These are phyloP conservation scores for Lepetodrilus schrolli DNA, from an alignment of 2,888 invertebrate species.

Conservation along the genomic window DNA sequence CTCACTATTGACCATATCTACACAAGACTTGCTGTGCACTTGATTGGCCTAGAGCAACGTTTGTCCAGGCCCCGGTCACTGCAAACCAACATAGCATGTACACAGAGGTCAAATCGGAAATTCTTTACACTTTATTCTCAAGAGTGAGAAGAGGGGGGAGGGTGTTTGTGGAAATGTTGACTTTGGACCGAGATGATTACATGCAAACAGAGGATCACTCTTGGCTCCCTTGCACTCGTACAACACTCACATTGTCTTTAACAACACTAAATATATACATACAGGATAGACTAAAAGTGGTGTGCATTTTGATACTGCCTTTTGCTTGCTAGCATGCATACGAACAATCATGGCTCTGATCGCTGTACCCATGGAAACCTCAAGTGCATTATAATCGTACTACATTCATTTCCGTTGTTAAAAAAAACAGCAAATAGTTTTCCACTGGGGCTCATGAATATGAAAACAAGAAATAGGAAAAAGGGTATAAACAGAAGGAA, in stretches of 20 bases:
- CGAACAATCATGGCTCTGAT: not conserved
- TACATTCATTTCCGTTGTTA: not conserved
- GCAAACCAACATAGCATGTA: not conserved
- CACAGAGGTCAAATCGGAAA: not conserved
- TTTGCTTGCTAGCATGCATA: not conserved
- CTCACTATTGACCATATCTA: too few species aligned
- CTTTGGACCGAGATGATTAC: not conserved
- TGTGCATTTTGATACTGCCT: not conserved
- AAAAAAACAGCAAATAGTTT: not conserved
- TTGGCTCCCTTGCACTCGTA: not conserved
- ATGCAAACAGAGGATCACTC: not conserved
- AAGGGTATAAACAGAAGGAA: not conserved
- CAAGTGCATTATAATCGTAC: not conserved
- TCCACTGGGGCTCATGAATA: not conserved
- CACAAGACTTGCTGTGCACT: too few species aligned
- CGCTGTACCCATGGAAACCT: not conserved
- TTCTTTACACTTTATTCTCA: not conserved
- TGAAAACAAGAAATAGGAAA: not conserved
- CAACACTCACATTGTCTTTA: not conserved
- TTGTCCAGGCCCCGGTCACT: too few species aligned
- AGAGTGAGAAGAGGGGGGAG: not conserved
- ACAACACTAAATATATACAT: not conserved
- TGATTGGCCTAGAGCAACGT: too few species aligned
- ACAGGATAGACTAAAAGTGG: not conserved
- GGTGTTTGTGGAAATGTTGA: too few species aligned